Percentiles rank a stretch among this genome's conserved stretches.
These are phyloP conservation scores for Dromococcyx pavoninus DNA, from an alignment of 2,797 vertebrate species.

Conservation along the genomic window DNA sequence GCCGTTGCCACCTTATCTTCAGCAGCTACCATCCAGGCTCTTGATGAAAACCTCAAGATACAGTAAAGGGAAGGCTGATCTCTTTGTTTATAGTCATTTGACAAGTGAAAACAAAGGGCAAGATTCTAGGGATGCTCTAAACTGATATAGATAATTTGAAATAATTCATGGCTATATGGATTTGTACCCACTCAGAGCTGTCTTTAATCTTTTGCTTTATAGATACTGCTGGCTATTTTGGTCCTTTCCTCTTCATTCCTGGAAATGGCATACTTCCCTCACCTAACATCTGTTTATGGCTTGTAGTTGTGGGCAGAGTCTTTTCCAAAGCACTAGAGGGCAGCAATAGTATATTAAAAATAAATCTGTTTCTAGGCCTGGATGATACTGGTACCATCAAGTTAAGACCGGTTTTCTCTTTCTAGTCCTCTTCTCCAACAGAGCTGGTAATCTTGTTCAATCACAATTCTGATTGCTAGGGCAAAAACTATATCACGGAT, in stretches of 20 bases:
- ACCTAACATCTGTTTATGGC: background rate
- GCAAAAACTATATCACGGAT: background rate
- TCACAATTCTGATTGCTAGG: background rate
- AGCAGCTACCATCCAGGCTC: background rate
- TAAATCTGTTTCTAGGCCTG: background rate
- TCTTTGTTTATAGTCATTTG: background rate
- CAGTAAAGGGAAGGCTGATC: background rate
- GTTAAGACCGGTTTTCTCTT: background rate
- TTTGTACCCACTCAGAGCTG: background rate
- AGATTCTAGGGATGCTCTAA: background rate
- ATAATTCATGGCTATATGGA: background rate
- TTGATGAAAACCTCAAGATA: background rate
- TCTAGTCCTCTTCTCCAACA: background rate
- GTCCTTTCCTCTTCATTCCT: background rate
- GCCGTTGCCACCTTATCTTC: background rate
- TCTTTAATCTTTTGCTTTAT: background rate
- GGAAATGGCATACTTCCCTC: background rate
- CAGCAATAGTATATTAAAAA: background rate
- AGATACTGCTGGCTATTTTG: background rate
- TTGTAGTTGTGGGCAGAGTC: background rate
- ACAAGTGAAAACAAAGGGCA: background rate
- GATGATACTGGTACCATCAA: accelerated
- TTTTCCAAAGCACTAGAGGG: background rate
- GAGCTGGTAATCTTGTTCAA: background rate
- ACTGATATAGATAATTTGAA: background rate